phyloP scores from a whole-genome alignment of 1,140 invertebrate genomes.

The Whitmania pigra region DNA sequence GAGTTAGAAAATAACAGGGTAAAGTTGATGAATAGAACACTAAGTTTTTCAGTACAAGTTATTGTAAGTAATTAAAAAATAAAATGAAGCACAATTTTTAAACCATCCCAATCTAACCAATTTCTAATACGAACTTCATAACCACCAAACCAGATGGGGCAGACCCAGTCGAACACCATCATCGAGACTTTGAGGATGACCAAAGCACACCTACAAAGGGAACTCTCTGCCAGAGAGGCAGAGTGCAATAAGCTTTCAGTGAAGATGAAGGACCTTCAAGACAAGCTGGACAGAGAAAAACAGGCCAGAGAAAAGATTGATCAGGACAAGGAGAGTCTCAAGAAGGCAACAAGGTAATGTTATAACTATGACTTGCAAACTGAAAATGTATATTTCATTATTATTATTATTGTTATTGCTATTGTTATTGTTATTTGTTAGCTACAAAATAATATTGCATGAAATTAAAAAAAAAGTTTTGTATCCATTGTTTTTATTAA shows the following conservation, averaged over 20 bases:
- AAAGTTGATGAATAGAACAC: too few species aligned
- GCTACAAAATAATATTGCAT: too few species aligned
- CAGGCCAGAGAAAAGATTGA: not conserved
- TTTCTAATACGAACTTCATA: not conserved
- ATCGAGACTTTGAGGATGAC: slow-evolving; percentile 3
- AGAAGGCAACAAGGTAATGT: slow-evolving; percentile 1
- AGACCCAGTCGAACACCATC: not conserved
- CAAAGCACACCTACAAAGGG: slow-evolving; percentile 1
- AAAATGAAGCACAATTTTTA: too few species aligned
- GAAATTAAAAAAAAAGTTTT: too few species aligned
- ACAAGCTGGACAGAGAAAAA: not conserved
- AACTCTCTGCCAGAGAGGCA: not conserved
- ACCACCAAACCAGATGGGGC: not conserved
- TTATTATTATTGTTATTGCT: too few species aligned
- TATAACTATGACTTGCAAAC: not conserved
- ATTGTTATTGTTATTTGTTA: too few species aligned
- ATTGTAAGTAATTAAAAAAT: too few species aligned
- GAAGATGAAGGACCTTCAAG: not conserved
- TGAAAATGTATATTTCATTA: too few species aligned
- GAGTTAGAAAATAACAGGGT: too few species aligned
- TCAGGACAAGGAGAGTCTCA: not conserved
- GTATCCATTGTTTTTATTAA: too few species aligned
- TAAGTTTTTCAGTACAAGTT: too few species aligned
- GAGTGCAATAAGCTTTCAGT: not conserved
- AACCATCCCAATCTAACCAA: too few species aligned